A percentile compares a stretch with the other conserved stretches of the same genome.
These are phyloP conservation scores for Calycopis cecrops DNA, from an alignment of 1,140 invertebrate genomes.

Conservation along the genomic window DNA sequence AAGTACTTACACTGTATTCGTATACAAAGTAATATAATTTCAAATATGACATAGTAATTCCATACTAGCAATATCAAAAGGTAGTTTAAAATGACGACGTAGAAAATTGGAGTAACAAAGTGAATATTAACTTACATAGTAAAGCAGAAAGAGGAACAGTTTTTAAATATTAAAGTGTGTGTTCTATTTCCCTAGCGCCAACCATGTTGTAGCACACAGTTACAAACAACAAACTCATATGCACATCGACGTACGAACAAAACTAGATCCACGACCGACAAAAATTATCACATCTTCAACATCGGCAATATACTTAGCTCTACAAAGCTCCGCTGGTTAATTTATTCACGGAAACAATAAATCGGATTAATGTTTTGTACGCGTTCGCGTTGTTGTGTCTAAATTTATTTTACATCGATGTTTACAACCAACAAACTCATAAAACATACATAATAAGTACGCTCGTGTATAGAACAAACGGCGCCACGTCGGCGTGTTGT, in stretches of 20 bases:
- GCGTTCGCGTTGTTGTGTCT: slow-evolving; percentile 36
- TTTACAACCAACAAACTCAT: slow-evolving; percentile 54
- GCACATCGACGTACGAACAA: neutral
- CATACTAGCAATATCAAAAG: no score
- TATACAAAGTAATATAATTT: no score
- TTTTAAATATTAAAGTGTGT: slow-evolving; percentile 51
- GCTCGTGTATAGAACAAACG: slow-evolving; percentile 40
- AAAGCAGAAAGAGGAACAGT: slow-evolving; percentile 18
- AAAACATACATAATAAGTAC: slow-evolving; percentile 57
- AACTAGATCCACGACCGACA: slow-evolving; percentile 1
- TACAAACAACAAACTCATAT: slow-evolving; percentile 54
- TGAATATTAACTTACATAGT: slow-evolving; percentile 2
- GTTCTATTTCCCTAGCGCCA: slow-evolving; percentile 26
- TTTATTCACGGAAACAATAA: neutral
- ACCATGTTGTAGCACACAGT: slow-evolving; percentile 17
- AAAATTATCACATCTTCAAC: neutral
- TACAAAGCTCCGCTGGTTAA: neutral
- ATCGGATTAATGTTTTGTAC: neutral
- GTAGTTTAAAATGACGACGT: no score
- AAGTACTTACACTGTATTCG: no score
- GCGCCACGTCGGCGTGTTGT: slow-evolving; percentile 69
- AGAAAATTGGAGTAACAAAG: no score
- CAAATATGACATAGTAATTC: no score
- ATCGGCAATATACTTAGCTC: neutral
- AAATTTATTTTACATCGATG: slow-evolving; percentile 42